Percentiles rank a stretch among this genome's conserved stretches.
These are phyloP conservation scores for Pocillopora grandis DNA, from an alignment of 92 coral and sea anemone genomes.

Conservation along the genomic window DNA sequence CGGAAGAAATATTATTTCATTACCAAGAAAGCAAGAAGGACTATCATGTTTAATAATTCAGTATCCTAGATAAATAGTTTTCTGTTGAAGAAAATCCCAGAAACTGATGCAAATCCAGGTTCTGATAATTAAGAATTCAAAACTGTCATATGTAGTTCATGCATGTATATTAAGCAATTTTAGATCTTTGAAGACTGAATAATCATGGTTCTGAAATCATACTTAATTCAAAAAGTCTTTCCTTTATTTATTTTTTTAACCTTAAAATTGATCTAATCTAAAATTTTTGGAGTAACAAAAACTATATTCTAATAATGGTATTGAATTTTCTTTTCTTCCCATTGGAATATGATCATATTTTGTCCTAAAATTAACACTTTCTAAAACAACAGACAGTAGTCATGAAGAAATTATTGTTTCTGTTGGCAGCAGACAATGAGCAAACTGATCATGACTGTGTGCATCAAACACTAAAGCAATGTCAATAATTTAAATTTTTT, in stretches of 20 bases:
- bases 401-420: not conserved
- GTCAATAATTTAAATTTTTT: slow-evolving; percentile 2
- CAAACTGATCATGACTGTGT: not conserved
- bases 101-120: not conserved
- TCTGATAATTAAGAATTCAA: not conserved
- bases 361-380: not conserved
- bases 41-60: not conserved
- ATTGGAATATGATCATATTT: too few relatives aligned
- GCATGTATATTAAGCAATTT: not conserved
- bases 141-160: not conserved
- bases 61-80: not conserved
- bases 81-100: not conserved
- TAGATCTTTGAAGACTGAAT: not conserved
- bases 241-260: too few relatives aligned
- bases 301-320: too few relatives aligned
- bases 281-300: too few relatives aligned
- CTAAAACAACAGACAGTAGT: not conserved
- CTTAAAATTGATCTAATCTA: too few relatives aligned
- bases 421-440: not conserved
- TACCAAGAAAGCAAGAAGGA: not conserved
- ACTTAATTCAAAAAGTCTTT: too few relatives aligned
- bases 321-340: too few relatives aligned
- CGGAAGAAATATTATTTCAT: not conserved
- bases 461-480: not conserved
- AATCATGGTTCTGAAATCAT: too few relatives aligned